Evolutionary conservation across 2,888 invertebrate genomes (phyloP).

Genomic region (Agonopterix arenella): DNA sequence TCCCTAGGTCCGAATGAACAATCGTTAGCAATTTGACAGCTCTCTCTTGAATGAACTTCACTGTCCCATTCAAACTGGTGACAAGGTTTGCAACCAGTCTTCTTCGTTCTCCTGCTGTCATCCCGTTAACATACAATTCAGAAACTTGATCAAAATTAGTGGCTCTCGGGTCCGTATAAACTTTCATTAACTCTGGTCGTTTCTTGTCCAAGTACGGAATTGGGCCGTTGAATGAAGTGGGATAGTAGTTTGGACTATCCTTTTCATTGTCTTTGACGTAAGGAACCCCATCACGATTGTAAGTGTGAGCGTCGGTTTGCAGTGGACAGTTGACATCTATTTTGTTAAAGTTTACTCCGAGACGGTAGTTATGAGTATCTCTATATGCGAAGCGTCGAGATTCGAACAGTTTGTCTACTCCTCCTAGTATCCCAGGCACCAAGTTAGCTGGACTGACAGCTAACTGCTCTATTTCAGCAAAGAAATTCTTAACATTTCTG

Average conservation of each 20-base stretch:
- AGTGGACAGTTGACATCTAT: conserved; percentile 96
- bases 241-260: conserved; percentile 95
- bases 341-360: conserved; percentile 93
- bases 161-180: conserved; percentile 82
- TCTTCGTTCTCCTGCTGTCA: conserved; percentile 83
- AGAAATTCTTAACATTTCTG: conserved; percentile 92
- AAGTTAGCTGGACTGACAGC: conserved; percentile 92
- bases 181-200: conserved; percentile 67
- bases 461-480: conserved; percentile 93
- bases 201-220: conserved; percentile 78
- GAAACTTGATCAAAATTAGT: conserved; percentile 92
- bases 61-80: conserved; percentile 82
- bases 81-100: conserved; percentile 89
- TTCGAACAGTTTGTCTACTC: conserved; percentile 92
- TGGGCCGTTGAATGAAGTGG: conserved; percentile 95
- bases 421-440: conserved; percentile 92
- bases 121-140: conserved; percentile 84
- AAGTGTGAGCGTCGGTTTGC: conserved; percentile 78
- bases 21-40: conserved; percentile 85
- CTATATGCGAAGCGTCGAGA: conserved; percentile 90
- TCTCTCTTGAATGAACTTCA: conserved; percentile 87
- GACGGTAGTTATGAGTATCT: conserved; percentile 89
- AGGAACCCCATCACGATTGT: conserved; percentile 91
- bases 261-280: conserved; percentile 86
- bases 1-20: conserved; percentile 84